Evolutionary conservation across 2,888 invertebrate genomes (phyloP).

Genomic region (Ormyrus labotus): DNA sequence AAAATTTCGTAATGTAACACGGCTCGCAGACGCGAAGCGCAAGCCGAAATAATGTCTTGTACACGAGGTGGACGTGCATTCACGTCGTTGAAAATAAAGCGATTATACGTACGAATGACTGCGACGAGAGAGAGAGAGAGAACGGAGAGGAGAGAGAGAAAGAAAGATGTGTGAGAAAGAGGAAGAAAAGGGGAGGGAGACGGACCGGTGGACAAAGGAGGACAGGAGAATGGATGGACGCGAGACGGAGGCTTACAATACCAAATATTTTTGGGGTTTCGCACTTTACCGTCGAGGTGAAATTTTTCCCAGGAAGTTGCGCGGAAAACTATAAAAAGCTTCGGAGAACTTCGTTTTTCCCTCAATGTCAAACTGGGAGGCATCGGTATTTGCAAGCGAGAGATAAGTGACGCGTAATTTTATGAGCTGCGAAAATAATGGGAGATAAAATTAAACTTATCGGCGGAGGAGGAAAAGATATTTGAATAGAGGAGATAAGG

Average conservation of each 20-base stretch:
- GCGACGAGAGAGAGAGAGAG: neutral
- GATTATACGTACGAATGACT: neutral
- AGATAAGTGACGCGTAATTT: too few species aligned
- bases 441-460: neutral
- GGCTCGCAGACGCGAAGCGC: neutral
- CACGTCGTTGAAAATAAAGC: conserved; percentile 11
- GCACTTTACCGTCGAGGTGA: too few species aligned
- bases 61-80: neutral
- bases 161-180: conserved; percentile 49
- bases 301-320: too few species aligned
- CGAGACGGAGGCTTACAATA: neutral
- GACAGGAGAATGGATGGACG: conserved; percentile 13
- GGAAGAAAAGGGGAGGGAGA: neutral
- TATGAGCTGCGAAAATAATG: neutral
- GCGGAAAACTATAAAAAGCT: too few species aligned
- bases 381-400: too few species aligned
- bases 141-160: neutral
- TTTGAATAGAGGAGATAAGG: neutral
- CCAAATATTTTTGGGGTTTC: too few species aligned
- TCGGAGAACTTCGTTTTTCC: too few species aligned
- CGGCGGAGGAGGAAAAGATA: conserved; percentile 11
- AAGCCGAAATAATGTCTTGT: neutral
- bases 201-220: conserved; percentile 19
- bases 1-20: neutral
- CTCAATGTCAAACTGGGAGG: neutral